Conservation (phyloP, 2,888 invertebrate species). For the Microctonus hyperodae region DNA sequence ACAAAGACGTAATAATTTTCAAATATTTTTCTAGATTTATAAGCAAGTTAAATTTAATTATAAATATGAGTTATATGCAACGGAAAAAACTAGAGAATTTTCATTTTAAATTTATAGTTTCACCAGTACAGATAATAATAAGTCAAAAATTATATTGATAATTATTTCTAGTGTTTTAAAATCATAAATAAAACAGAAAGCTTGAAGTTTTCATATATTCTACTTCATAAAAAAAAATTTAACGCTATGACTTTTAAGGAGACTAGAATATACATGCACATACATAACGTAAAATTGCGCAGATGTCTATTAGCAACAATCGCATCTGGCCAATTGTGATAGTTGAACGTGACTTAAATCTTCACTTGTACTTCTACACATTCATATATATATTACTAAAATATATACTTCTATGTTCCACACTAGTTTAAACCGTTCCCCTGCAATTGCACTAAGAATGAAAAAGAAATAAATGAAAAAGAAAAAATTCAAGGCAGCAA, state of each 20-base stretch:
- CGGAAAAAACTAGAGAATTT: too few species aligned
- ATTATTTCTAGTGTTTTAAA: neutral
- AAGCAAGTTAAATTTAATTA: too few species aligned
- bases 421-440: slow-evolving; percentile 7
- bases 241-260: neutral
- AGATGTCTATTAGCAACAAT: slow-evolving; percentile 18
- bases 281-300: slow-evolving; percentile 2
- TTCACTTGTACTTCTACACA: slow-evolving; percentile 6
- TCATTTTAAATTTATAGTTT: too few species aligned
- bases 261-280: neutral
- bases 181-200: too few species aligned
- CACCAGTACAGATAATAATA: too few species aligned
- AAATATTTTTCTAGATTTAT: too few species aligned
- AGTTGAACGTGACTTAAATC: slow-evolving; percentile 25
- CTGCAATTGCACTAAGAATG: slow-evolving; percentile 12
- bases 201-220: neutral
- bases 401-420: slow-evolving; percentile 5
- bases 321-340: slow-evolving; percentile 30
- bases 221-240: neutral
- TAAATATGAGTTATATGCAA: too few species aligned
- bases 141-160: too few species aligned
- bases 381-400: slow-evolving; percentile 10
- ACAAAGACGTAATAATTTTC: too few species aligned
- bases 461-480: slow-evolving; percentile 6
- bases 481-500: neutral